Conservation (phyloP, 2,888 invertebrate species). For the Lepetodrilus schrolli region DNA sequence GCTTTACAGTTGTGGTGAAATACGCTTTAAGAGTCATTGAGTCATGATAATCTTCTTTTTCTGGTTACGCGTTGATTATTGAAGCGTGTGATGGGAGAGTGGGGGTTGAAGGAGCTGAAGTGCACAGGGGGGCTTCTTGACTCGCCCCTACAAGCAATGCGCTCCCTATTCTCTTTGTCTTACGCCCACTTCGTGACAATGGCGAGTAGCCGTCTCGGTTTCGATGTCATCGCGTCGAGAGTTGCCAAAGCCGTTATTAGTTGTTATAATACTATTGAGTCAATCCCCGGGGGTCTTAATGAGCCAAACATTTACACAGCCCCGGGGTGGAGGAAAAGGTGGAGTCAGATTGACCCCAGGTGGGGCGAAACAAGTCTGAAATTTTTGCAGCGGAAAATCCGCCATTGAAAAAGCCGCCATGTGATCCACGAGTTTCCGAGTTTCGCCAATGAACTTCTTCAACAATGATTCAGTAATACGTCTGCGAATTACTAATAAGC, state of each 20-base stretch:
- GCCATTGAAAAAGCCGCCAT: neutral
- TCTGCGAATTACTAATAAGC: neutral
- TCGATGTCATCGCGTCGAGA: constrained; percentile 11
- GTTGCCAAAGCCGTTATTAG: constrained; percentile 11
- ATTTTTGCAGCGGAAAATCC: constrained; percentile 8
- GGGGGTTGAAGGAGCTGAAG: neutral
- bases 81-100: constrained; percentile 11
- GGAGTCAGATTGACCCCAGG: neutral
- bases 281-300: neutral
- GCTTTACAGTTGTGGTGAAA: constrained; percentile 13
- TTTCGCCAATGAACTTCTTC: neutral
- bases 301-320: constrained; percentile 24
- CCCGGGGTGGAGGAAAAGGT: constrained; percentile 9
- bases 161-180: neutral
- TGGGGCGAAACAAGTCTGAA: neutral
- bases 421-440: neutral
- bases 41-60: constrained; percentile 6
- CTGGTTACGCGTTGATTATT: constrained; percentile 2
- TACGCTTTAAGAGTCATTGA: constrained; percentile 4
- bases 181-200: neutral
- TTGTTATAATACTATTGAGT: constrained; percentile 11
- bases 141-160: constrained; percentile 14
- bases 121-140: constrained; percentile 10
- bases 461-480: neutral
- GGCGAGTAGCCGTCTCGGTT: constrained; percentile 19